A percentile compares a stretch with the other conserved stretches of the same genome.
Conservation (phyloP, 2,113 vertebrate genomes). For the Scartelaos histophorus region DNA sequence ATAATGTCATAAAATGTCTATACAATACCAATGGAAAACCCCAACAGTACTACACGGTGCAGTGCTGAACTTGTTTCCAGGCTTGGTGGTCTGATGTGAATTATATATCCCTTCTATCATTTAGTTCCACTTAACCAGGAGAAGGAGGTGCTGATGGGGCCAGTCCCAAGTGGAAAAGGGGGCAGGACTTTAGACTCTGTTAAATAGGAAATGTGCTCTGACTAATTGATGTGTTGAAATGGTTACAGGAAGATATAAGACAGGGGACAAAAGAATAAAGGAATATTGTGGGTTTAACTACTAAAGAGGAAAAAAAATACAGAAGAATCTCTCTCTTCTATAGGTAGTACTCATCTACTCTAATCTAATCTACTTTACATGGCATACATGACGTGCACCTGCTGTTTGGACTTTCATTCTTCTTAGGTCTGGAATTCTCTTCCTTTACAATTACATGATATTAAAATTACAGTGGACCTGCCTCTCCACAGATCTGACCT, state of each 20-base stretch:
- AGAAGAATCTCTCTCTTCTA: too few relatives aligned
- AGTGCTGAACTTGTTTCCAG: not conserved
- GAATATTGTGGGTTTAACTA: too few relatives aligned
- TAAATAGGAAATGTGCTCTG: not conserved
- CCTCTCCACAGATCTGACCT: too few relatives aligned
- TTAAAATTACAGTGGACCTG: too few relatives aligned
- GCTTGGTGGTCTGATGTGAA: not conserved
- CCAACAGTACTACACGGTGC: not conserved
- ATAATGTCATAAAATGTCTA: not conserved
- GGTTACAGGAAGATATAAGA: not conserved
- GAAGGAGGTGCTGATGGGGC: not conserved
- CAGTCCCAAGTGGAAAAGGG: not conserved
- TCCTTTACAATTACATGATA: too few relatives aligned
- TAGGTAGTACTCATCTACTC: too few relatives aligned
- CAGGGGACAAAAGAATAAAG: too few relatives aligned
- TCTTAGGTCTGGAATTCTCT: too few relatives aligned
- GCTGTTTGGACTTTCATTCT: too few relatives aligned
- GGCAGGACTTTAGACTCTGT: not conserved
- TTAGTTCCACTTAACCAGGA: not conserved
- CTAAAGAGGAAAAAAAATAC: too few relatives aligned
- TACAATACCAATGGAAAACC: not conserved
- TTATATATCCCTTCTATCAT: conserved; percentile 1
- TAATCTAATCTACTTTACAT: too few relatives aligned
- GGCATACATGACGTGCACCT: too few relatives aligned
- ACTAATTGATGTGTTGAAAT: not conserved